Percentiles rank a stretch among this genome's conserved stretches.
Conservation (phyloP, 2,888 invertebrate species). For the Stictocephala bisonia region DNA sequence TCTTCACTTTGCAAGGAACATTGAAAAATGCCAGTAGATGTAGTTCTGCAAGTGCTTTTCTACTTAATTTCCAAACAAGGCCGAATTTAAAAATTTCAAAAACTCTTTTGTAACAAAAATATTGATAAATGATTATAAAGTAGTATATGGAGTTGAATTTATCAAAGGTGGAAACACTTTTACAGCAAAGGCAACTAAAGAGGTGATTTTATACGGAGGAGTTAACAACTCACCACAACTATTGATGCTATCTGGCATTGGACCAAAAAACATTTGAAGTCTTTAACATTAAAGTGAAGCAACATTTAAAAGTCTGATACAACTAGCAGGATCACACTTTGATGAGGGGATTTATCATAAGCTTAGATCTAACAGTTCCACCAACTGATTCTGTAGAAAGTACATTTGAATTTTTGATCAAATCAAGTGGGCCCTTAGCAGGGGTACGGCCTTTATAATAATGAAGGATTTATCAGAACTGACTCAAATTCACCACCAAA, state of each 20-base stretch:
- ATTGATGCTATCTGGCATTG: neutral
- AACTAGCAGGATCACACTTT: neutral
- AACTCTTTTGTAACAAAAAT: neutral
- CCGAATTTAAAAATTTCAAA: neutral
- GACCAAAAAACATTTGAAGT: too few relatives aligned
- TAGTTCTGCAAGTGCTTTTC: slow-evolving; percentile 1
- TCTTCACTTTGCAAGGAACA: slow-evolving; percentile 3
- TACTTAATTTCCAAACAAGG: neutral
- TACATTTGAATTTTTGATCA: neutral
- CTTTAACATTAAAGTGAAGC: neutral
- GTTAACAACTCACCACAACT: neutral
- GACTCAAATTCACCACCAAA: neutral
- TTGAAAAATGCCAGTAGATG: neutral
- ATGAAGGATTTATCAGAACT: neutral
- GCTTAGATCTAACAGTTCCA: neutral
- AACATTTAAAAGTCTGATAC: neutral
- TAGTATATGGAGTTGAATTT: neutral
- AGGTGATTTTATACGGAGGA: neutral
- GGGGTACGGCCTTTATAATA: neutral
- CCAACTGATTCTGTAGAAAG: neutral
- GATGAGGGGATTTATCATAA: neutral
- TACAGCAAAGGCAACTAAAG: neutral
- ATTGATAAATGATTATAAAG: neutral
- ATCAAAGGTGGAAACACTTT: neutral
- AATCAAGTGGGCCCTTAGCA: neutral